Evolutionary conservation across 2,888 invertebrate species (phyloP).

Genomic region (Dorcus hopei): DNA sequence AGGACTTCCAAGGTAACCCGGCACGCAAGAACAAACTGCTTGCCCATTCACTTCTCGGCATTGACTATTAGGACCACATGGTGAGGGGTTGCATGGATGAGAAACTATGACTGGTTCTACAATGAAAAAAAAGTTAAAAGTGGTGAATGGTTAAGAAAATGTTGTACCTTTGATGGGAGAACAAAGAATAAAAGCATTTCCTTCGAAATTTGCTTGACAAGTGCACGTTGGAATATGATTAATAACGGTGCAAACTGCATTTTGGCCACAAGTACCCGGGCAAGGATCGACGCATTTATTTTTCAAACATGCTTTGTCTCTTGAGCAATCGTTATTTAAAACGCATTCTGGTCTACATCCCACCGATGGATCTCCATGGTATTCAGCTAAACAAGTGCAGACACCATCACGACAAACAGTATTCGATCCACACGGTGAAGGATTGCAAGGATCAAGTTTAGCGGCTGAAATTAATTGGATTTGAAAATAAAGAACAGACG

Average conservation of each 20-base stretch:
- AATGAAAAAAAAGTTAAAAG: neutral
- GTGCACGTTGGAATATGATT: slow-evolving; percentile 75
- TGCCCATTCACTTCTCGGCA: slow-evolving; percentile 71
- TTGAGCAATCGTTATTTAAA: slow-evolving; percentile 62
- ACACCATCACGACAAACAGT: slow-evolving; percentile 76
- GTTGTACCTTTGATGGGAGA: slow-evolving; percentile 43
- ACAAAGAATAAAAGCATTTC: slow-evolving; percentile 68
- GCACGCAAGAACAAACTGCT: slow-evolving; percentile 69
- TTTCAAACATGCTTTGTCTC: slow-evolving; percentile 62
- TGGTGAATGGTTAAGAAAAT: slow-evolving; percentile 4
- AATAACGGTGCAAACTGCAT: slow-evolving; percentile 67
- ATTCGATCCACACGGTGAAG: slow-evolving; percentile 81
- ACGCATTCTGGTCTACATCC: slow-evolving; percentile 72
- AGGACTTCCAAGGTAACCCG: slow-evolving; percentile 70
- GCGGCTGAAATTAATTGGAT: slow-evolving; percentile 39
- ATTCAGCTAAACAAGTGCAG: slow-evolving; percentile 73
- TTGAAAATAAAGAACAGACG: neutral
- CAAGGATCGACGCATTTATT: slow-evolving; percentile 68
- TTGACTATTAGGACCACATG: slow-evolving; percentile 78
- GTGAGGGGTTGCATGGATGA: slow-evolving; percentile 66
- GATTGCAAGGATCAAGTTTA: slow-evolving; percentile 64
- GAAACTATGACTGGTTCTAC: slow-evolving; percentile 21
- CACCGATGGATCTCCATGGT: slow-evolving; percentile 73
- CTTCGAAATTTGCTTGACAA: slow-evolving; percentile 63
- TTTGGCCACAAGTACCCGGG: slow-evolving; percentile 65